Evolutionary conservation across 2,888 invertebrate genomes (phyloP).

Genomic region (Ormyrus labotus): DNA sequence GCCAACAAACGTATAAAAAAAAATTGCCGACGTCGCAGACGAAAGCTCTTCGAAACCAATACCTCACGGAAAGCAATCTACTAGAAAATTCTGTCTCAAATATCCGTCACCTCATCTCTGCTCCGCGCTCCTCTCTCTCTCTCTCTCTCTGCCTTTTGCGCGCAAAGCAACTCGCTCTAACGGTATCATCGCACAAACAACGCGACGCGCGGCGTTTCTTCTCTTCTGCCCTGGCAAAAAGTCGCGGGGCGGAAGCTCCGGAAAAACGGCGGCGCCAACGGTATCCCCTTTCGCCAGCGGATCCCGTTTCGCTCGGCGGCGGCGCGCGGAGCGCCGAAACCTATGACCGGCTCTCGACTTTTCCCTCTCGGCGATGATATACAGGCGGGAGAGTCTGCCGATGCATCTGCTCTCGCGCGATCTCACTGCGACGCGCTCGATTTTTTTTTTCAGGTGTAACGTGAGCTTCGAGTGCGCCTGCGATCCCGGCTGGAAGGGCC

Average conservation of each 20-base stretch:
- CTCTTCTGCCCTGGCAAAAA: no score
- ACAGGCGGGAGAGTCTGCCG: background rate
- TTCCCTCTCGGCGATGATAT: background rate
- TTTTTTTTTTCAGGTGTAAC: slow-evolving; percentile 79
- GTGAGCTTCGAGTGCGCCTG: slow-evolving; percentile 92
- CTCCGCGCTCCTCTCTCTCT: no score
- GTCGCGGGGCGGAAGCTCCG: no score
- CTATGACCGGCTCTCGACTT: background rate
- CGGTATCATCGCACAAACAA: slow-evolving; percentile 49
- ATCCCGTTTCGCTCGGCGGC: background rate
- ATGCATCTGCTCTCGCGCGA: background rate
- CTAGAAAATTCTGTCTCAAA: no score
- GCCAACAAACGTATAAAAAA: no score
- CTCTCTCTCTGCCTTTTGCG: background rate
- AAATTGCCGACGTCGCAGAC: no score
- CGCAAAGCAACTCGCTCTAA: slow-evolving; percentile 31
- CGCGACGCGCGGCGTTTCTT: background rate
- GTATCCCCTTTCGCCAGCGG: slow-evolving; percentile 38
- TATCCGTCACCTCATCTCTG: no score
- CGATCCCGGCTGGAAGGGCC: slow-evolving; percentile 90
- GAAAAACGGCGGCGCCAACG: slow-evolving; percentile 48
- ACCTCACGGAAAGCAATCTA: no score
- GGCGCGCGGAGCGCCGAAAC: background rate
- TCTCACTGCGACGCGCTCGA: no score
- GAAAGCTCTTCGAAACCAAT: no score